Conservation (phyloP, 2,888 invertebrate genomes). For the Eupelmus urozonus region DNA sequence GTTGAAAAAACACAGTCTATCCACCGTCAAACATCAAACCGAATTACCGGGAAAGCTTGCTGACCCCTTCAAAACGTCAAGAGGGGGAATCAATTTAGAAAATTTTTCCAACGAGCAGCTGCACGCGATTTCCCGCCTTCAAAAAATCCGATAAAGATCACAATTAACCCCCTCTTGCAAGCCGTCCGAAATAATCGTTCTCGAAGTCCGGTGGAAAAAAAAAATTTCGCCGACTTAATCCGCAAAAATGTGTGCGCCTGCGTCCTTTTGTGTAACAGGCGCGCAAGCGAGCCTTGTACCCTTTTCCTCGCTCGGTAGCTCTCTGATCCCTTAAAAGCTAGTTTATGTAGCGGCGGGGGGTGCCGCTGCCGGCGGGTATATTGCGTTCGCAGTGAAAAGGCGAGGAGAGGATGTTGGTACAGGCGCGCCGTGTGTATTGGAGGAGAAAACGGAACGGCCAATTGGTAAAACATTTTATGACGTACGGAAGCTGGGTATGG, state of each 20-base stretch:
- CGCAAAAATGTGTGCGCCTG: slow-evolving; percentile 65
- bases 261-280: slow-evolving; percentile 23
- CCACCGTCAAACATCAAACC: slow-evolving; percentile 10
- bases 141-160: slow-evolving; percentile 43
- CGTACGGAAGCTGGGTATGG: neutral
- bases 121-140: neutral
- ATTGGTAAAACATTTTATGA: neutral
- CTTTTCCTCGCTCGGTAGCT: slow-evolving; percentile 29
- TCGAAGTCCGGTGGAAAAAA: slow-evolving; percentile 40
- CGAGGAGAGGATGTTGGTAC: no score
- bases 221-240: slow-evolving; percentile 65
- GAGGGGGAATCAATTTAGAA: slow-evolving; percentile 3
- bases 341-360: slow-evolving; percentile 61
- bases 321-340: slow-evolving; percentile 70
- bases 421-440: no score
- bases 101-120: slow-evolving; percentile 26
- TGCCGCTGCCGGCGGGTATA: no score
- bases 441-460: neutral
- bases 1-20: neutral
- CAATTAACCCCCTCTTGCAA: slow-evolving; percentile 50
- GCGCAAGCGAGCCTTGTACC: slow-evolving; percentile 17
- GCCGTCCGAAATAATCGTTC: slow-evolving; percentile 51
- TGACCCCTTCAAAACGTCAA: slow-evolving; percentile 32
- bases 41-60: slow-evolving; percentile 24
- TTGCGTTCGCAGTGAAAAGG: no score